Percentiles rank a stretch among this genome's conserved stretches.
Evolutionary conservation across 2,888 invertebrate species (phyloP).

Genomic region (Dorcus parallelipipedus): DNA sequence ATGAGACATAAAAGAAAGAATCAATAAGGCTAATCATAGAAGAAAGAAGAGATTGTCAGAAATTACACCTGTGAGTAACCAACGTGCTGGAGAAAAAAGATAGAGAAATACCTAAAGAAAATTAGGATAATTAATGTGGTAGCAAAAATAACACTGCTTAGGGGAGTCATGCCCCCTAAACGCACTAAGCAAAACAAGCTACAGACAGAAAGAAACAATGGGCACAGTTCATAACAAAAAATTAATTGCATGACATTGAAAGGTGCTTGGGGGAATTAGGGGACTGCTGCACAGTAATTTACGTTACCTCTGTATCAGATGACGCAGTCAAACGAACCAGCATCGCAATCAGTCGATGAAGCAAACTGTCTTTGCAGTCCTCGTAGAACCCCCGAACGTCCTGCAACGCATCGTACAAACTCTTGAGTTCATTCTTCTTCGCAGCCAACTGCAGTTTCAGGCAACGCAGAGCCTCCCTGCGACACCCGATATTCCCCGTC

Average conservation of each 20-base stretch:
- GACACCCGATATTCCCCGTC: constrained; percentile 20
- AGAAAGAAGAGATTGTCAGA: too few species aligned
- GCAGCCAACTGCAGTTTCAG: constrained; percentile 53
- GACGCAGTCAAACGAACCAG: constrained; percentile 57
- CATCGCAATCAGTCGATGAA: constrained; percentile 62
- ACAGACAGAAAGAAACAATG: too few species aligned
- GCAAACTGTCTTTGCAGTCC: constrained; percentile 58
- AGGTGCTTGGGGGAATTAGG: too few species aligned
- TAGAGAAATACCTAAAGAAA: too few species aligned
- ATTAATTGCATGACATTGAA: too few species aligned
- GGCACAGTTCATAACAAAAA: too few species aligned
- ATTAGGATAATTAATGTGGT: too few species aligned
- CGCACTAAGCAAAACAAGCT: too few species aligned
- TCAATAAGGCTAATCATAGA: too few species aligned
- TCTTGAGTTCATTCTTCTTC: constrained; percentile 54
- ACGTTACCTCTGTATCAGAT: constrained; percentile 49
- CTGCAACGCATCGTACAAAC: constrained; percentile 55
- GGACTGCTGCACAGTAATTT: background rate
- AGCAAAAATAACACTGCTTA: background rate
- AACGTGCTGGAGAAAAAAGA: too few species aligned
- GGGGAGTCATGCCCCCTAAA: background rate
- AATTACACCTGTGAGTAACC: too few species aligned
- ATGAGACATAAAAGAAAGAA: background rate
- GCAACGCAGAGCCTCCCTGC: constrained; percentile 53
- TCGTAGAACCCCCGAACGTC: constrained; percentile 61